These are phyloP conservation scores for Xiphorhynchus elegans DNA, from an alignment of 2,113 vertebrate genomes.

Conservation along the genomic window DNA sequence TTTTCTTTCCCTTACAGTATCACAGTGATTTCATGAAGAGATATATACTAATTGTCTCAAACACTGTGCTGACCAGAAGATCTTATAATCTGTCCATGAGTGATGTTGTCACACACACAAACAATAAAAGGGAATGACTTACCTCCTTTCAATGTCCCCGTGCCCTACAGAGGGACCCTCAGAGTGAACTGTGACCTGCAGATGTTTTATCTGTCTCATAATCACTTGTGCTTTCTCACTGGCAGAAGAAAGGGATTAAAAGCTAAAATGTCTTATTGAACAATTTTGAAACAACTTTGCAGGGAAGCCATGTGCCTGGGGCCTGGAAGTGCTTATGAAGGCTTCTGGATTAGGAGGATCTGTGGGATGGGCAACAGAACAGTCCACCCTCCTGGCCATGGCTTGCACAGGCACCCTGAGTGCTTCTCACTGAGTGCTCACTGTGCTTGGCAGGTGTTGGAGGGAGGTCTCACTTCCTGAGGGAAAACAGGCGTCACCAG, in stretches of 20 bases:
- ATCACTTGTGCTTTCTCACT: background rate
- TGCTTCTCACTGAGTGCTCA: rapidly evolving
- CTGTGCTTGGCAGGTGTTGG: background rate
- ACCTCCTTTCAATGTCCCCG: background rate
- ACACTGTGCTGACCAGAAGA: background rate
- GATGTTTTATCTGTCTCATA: background rate
- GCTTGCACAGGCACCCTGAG: background rate
- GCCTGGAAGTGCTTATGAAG: background rate
- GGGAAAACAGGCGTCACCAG: background rate
- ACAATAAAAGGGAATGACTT: background rate
- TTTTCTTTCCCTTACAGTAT: background rate
- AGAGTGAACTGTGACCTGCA: background rate
- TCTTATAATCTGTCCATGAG: background rate
- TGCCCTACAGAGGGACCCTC: background rate
- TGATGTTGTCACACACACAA: background rate
- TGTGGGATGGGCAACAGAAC: background rate
- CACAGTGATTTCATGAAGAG: background rate
- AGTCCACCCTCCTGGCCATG: background rate
- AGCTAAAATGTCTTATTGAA: background rate
- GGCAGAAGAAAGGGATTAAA: background rate
- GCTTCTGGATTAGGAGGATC: background rate
- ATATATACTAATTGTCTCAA: background rate
- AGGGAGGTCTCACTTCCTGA: background rate
- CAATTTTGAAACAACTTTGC: background rate
- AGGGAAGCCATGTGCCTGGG: background rate